These are phyloP conservation scores for Tympanoctomys barrerae DNA, from an alignment of 2,797 vertebrate species.

Conservation along the genomic window DNA sequence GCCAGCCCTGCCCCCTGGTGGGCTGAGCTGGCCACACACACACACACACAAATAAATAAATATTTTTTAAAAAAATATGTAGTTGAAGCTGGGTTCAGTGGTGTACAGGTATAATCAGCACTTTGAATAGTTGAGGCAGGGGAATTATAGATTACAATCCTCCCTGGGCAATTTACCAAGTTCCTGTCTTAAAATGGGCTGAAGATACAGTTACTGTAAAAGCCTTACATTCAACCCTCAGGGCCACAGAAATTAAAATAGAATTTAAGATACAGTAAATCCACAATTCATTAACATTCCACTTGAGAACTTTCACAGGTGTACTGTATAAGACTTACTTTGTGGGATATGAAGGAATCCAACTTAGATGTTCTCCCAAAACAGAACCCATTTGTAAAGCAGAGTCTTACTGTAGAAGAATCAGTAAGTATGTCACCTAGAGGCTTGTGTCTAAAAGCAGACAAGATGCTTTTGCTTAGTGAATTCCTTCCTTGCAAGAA, in stretches of 20 bases:
- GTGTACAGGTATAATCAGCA: not conserved
- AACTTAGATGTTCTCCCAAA: not conserved
- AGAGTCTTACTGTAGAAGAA: not conserved
- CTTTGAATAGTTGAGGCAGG: not conserved
- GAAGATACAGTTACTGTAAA: not conserved
- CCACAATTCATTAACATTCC: not conserved
- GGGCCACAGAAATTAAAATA: not conserved
- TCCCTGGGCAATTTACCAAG: not conserved
- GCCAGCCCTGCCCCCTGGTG: too few relatives aligned
- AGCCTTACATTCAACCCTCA: not conserved
- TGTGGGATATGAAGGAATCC: not conserved
- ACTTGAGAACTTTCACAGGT: not conserved
- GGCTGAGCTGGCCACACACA: too few relatives aligned
- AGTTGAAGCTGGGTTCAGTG: not conserved
- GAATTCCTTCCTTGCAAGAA: not conserved
- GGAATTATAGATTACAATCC: not conserved
- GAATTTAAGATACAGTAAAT: not conserved
- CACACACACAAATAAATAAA: too few relatives aligned
- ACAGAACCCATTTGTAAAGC: not conserved
- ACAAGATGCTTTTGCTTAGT: not conserved
- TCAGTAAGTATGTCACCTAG: not conserved
- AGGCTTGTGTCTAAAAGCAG: not conserved
- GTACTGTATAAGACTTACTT: not conserved
- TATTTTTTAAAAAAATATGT: too few relatives aligned
- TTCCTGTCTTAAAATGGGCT: not conserved